These are phyloP conservation scores for Bombus sibiricus DNA, from an alignment of 1,140 invertebrate species.

Conservation along the genomic window DNA sequence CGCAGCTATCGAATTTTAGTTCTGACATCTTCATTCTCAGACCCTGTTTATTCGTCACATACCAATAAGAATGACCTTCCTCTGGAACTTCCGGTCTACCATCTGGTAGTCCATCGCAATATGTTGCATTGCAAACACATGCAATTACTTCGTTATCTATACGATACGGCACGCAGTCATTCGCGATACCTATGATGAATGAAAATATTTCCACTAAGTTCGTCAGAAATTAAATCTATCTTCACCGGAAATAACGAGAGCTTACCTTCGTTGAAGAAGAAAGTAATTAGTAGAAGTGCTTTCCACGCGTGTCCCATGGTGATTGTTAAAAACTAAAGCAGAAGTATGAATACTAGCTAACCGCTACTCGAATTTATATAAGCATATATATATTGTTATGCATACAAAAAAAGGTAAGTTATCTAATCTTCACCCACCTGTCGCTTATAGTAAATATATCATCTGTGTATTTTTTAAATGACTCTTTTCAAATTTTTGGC, in stretches of 20 bases:
- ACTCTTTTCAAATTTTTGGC: too few relatives aligned
- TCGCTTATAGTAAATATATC: background rate
- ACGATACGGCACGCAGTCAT: slow-evolving; percentile 77
- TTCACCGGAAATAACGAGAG: background rate
- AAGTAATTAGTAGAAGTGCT: background rate
- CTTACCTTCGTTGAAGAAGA: background rate
- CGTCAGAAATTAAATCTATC: background rate
- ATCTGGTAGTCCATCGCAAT: slow-evolving; percentile 89
- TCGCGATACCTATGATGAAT: slow-evolving; percentile 13
- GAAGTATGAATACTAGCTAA: rapidly evolving
- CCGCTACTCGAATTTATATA: background rate
- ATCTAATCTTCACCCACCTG: too few relatives aligned
- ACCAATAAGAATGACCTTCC: slow-evolving; percentile 82
- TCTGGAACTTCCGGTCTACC: slow-evolving; percentile 67
- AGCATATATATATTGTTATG: too few relatives aligned
- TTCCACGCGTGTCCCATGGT: background rate
- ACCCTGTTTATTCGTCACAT: slow-evolving; percentile 84
- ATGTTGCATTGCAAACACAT: slow-evolving; percentile 93
- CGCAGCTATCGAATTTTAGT: background rate
- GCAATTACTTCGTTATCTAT: slow-evolving; percentile 85
- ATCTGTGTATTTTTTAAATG: too few relatives aligned
- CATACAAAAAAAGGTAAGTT: too few relatives aligned
- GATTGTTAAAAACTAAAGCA: too few relatives aligned
- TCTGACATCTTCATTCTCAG: slow-evolving; percentile 72
- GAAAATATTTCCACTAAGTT: background rate